Conservation (phyloP, 2,113 vertebrate genomes). For the Stercorarius parasiticus region DNA sequence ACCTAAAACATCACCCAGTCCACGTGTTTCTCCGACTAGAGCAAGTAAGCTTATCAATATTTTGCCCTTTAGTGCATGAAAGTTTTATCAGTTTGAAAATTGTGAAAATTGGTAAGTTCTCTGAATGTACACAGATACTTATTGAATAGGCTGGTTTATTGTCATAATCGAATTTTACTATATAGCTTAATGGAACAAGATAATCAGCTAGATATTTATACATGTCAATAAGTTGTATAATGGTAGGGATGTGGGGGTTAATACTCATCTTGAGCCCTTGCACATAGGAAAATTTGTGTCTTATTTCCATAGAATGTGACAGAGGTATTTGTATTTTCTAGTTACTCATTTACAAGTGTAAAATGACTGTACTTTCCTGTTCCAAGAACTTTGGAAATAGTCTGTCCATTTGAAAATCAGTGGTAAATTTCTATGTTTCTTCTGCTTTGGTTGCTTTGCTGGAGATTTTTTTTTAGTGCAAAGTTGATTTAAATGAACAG, state of each 20-base stretch:
- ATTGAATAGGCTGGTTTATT: not conserved
- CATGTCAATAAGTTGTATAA: not conserved
- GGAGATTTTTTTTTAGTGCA: not conserved
- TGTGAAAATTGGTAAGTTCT: not conserved
- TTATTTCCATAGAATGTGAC: not conserved
- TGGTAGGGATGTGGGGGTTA: not conserved
- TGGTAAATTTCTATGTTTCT: not conserved
- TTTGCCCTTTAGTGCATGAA: not conserved
- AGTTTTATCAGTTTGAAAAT: not conserved
- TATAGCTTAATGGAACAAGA: not conserved
- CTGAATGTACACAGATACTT: not conserved
- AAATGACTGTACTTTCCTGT: not conserved
- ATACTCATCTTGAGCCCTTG: not conserved
- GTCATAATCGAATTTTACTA: not conserved
- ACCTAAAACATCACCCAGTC: constrained; percentile 50
- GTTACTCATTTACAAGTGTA: not conserved
- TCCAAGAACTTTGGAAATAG: not conserved
- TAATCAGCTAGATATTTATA: not conserved
- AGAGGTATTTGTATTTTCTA: not conserved
- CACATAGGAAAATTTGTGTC: not conserved
- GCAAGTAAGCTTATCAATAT: constrained; percentile 65
- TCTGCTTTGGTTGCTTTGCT: not conserved
- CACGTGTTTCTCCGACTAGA: constrained; percentile 48
- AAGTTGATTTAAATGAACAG: not conserved
- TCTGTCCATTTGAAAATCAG: not conserved